Evolutionary conservation across 1,140 invertebrate genomes (phyloP), one percentile per base, ranked within the genome.

Genomic region (Conus betulinus): DNA sequence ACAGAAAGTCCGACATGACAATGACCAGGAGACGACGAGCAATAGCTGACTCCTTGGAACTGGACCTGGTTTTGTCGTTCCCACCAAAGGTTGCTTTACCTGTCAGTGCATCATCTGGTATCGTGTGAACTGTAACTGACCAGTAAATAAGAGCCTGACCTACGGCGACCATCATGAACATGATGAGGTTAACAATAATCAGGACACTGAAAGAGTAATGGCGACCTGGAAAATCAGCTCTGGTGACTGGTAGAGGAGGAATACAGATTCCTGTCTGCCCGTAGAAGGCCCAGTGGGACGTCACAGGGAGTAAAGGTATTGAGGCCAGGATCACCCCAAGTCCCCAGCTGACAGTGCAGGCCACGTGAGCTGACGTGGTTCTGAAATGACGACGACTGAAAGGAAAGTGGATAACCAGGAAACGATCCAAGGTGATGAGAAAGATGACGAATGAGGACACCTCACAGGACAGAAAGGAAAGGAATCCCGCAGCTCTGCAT

Each of bases 401-500:
- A 57, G 92, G 92, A 89, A 89, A 93, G 20, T 90, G 89, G 20
- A 93, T 88, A 20, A 85, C 85, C 3, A 93, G 63, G 78, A 90
- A 89, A 55, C 93, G 52, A 57, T 93, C 93, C 13, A 91, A 3
- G 25, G 93, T 91, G 76, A 93, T 92, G 8, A 92, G 67, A 67
- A 85, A 88, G 25, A 93, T 83, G 10, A 92, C 76, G 17, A 89
- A 90, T 7, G 91, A 85, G 13, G 92, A 84, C 20, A 91, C 89
- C 83, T 93, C 92, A 39, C 88, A 91, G 5, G 92, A 92, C 6
- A 93, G 17, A 25, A 84, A n/a, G 0, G 93, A 84, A 7, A 94
- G 82, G 25, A 92, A 86, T 11, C 93, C 93, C 20, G 93, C 93
- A 23, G 91, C 17, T 51, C 87, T 87, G 87, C 93, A 94, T 8